A percentile compares a stretch with the other conserved stretches of the same genome.
Conservation (phyloP, 2,888 invertebrate genomes). For the Hartigia nigra region DNA sequence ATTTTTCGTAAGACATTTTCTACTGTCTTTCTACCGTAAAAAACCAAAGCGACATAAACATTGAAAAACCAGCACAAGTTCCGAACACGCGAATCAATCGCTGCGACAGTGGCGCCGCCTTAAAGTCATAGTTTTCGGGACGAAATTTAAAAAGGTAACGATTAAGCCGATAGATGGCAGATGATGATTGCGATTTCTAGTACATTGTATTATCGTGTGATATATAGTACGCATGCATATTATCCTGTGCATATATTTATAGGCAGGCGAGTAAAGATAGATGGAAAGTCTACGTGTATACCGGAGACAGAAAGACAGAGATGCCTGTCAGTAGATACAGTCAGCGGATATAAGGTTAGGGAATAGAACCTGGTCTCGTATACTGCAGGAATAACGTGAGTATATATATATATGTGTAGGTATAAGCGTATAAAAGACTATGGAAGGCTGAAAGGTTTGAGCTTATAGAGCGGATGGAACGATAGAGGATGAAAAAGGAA, state of each 20-base stretch:
- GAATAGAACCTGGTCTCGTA: neutral
- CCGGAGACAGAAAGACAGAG: neutral
- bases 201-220: neutral
- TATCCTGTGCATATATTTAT: neutral
- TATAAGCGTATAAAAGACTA: neutral
- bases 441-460: neutral
- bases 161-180: neutral
- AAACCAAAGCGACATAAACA: neutral
- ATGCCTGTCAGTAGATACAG: neutral
- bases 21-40: neutral
- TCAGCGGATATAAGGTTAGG: neutral
- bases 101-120: neutral
- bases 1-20: neutral
- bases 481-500: slow-evolving; percentile 21
- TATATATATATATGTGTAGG: neutral
- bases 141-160: slow-evolving; percentile 2
- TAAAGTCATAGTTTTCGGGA: neutral
- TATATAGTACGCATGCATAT: neutral
- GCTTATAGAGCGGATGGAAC: neutral
- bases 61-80: neutral
- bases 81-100: slow-evolving; percentile 1
- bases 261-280: neutral
- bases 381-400: neutral
- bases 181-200: neutral
- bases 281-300: neutral